Percentiles rank a stretch among this genome's conserved stretches.
phyloP scores from a whole-genome alignment of 2,888 invertebrate genomes.

The Diogma glabrata region DNA sequence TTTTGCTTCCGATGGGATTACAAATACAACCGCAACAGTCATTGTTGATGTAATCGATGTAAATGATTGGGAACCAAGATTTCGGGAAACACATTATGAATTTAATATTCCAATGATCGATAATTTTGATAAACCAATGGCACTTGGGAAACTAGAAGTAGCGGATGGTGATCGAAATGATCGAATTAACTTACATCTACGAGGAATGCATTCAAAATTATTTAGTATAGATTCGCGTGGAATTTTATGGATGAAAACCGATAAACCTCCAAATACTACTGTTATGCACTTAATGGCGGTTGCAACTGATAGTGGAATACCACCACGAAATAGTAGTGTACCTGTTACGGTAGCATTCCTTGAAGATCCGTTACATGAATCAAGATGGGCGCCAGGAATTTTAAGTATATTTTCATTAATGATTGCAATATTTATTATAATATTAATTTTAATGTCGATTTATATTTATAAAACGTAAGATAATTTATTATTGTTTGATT shows the following conservation, averaged over 20 bases:
- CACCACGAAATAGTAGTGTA: constrained; percentile 62
- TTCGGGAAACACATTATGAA: constrained; percentile 78
- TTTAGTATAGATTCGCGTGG: constrained; percentile 33
- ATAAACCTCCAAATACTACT: constrained; percentile 39
- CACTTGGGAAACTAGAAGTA: constrained; percentile 62
- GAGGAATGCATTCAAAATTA: constrained; percentile 52
- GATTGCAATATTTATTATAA: constrained; percentile 57
- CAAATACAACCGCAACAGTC: constrained; percentile 72
- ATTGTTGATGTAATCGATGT: constrained; percentile 73
- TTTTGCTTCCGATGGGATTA: constrained; percentile 52
- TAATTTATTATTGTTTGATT: constrained; percentile 7
- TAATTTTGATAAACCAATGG: constrained; percentile 29
- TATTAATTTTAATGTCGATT: constrained; percentile 61
- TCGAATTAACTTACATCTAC: constrained; percentile 54
- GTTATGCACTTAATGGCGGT: constrained; percentile 67
- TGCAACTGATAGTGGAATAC: constrained; percentile 72
- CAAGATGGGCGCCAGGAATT: constrained; percentile 38
- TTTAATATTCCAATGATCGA: constrained; percentile 40
- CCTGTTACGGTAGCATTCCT: constrained; percentile 54
- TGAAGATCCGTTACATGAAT: constrained; percentile 35
- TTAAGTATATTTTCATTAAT: constrained; percentile 54
- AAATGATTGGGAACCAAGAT: constrained; percentile 89
- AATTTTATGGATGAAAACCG: constrained; percentile 51
- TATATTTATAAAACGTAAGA: constrained; percentile 66
- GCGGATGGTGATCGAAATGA: constrained; percentile 78